Evolutionary conservation across 2,797 vertebrate genomes (phyloP), one percentile per base, ranked within the genome.

Genomic region (Microtus agrestis): DNA sequence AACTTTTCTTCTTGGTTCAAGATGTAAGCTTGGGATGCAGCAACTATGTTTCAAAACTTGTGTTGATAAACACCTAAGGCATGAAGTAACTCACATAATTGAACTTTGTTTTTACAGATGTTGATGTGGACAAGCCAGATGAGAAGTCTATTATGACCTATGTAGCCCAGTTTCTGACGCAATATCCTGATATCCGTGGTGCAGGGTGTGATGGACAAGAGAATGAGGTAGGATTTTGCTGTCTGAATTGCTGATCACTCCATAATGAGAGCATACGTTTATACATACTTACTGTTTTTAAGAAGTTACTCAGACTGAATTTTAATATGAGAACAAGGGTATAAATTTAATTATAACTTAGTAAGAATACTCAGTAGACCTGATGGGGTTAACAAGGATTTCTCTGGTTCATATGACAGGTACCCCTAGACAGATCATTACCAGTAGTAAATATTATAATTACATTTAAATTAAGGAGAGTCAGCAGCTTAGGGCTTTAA

Each of bases 71-170:
- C 61, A 76, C 23, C 0, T 61, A 59, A 23, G 48, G 25, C 81
- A 19, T 51, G 8, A 46, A 67, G 63, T 76, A 84, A 43, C 73
- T 67, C 43, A 73, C 48, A 67, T 12, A 14, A 79, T 0, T 96
- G 0, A 80, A 93, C 71, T 96, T 69, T 96, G 9, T 81, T 95
- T 97, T 87, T 96, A 89, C 98, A 99, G 99, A 99, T 98, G 99
- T 99, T 25, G 99, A 99, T 91, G 99, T 99, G 91, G 99, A 99
- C 97, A 99, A 99, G 79, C 99, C 99, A 27, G 99, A 99, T 98
- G 99, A 99, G 97, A 99, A 99, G 98, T 99, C 99, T 89, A 98
- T 99, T 73, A 99, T 99, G 99, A 99, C 99, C 2, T 99, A 99
- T 1, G 99, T 99, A 59, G 99, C 99, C 82, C 99, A 99, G 98